These are phyloP conservation scores for Neotoma lepida DNA, from an alignment of 2,113 vertebrate genomes.

Conservation along the genomic window DNA sequence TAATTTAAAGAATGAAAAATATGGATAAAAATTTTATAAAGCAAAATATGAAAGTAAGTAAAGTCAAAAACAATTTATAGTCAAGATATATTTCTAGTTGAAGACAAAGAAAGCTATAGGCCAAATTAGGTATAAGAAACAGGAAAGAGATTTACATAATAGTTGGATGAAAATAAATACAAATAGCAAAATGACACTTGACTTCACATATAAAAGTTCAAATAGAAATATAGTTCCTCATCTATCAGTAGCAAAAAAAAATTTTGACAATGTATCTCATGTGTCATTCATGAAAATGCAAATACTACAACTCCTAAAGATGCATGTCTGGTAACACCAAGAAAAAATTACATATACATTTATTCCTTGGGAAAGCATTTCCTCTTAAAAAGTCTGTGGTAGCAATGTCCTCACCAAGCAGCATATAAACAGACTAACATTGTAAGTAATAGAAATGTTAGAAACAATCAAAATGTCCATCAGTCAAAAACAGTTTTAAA, in stretches of 20 bases:
- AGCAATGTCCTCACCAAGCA: neutral
- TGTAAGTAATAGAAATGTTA: neutral
- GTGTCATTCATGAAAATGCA: constrained; percentile 19
- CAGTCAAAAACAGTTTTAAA: neutral
- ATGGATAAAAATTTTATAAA: neutral
- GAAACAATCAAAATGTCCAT: neutral
- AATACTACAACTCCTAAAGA: neutral
- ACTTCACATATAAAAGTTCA: neutral
- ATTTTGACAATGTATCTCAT: constrained; percentile 38
- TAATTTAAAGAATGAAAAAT: neutral
- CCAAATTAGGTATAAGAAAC: neutral
- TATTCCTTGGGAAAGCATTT: neutral
- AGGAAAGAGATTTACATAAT: neutral
- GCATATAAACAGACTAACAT: neutral
- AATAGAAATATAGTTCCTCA: neutral
- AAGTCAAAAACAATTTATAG: neutral
- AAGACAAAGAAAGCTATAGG: neutral
- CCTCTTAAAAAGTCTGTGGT: neutral
- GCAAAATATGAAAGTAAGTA: neutral
- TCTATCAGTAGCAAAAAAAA: neutral
- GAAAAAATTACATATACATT: neutral
- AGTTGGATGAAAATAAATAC: neutral
- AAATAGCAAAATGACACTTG: neutral
- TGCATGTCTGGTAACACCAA: neutral
- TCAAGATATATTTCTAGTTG: neutral